Evolutionary conservation across 2,888 invertebrate genomes (phyloP).

Genomic region (Dastarcus helophoroides): DNA sequence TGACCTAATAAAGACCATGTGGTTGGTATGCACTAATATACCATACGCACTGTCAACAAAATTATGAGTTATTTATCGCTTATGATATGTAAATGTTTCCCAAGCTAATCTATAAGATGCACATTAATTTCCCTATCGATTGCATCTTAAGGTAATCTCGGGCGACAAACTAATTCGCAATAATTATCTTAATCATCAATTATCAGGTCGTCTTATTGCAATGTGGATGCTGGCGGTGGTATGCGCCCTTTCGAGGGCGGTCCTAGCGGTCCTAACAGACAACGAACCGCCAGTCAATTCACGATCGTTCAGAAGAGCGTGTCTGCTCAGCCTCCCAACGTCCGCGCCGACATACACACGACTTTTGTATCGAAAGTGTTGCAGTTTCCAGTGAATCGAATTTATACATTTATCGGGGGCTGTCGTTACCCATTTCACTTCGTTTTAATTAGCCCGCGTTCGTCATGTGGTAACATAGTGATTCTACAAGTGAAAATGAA

Average conservation of each 20-base stretch:
- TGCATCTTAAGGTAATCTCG: conserved; percentile 20
- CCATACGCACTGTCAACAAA: too few relatives aligned
- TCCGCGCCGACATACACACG: conserved; percentile 5
- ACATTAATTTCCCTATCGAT: conserved; percentile 11
- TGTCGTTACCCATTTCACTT: too few relatives aligned
- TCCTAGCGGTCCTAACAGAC: conserved; percentile 27
- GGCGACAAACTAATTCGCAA: conserved; percentile 31
- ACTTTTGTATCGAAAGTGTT: not conserved
- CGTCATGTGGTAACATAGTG: too few relatives aligned
- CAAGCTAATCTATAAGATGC: too few relatives aligned
- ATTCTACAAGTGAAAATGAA: too few relatives aligned
- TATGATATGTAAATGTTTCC: too few relatives aligned
- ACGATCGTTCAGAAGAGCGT: conserved; percentile 26
- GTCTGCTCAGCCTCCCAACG: conserved; percentile 18
- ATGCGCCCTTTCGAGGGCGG: conserved; percentile 34
- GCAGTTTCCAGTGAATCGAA: not conserved
- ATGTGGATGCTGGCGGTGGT: conserved; percentile 20
- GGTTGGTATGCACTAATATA: too few relatives aligned
- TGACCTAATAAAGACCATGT: too few relatives aligned
- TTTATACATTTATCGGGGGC: too few relatives aligned
- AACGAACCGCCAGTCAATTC: conserved; percentile 35
- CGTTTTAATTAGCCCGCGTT: too few relatives aligned
- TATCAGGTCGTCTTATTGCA: conserved; percentile 15
- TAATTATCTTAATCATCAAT: conserved; percentile 35
- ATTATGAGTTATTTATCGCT: too few relatives aligned